Conservation (phyloP, 2,797 vertebrate genomes). For the Prunella strophiata region DNA sequence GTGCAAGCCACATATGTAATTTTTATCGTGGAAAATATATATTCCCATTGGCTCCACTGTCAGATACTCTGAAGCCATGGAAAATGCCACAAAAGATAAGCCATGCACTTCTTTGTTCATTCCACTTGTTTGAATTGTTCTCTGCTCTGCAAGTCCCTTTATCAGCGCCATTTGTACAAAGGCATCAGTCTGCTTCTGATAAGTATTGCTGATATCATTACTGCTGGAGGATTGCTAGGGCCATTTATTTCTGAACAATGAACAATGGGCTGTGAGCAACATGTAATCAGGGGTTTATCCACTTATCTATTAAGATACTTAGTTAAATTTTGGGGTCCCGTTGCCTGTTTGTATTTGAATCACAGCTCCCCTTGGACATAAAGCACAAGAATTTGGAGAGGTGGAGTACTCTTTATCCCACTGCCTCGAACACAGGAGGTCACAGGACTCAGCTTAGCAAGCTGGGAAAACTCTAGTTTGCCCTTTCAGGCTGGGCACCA, state of each 20-base stretch:
- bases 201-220: constrained; percentile 26
- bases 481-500: neutral
- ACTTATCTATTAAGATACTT: neutral
- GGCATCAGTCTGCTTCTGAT: constrained; percentile 32
- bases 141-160: neutral
- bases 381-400: neutral
- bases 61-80: constrained; percentile 47
- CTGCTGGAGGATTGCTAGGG: neutral
- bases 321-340: neutral
- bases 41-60: constrained; percentile 35
- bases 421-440: neutral
- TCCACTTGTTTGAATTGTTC: constrained; percentile 20
- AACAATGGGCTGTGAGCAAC: neutral
- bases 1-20: neutral
- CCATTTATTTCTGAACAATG: constrained; percentile 25
- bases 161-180: constrained; percentile 10
- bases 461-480: neutral
- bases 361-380: neutral
- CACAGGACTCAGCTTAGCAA: neutral
- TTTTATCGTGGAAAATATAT: constrained; percentile 43
- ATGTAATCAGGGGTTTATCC: neutral
- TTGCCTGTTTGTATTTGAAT: neutral
- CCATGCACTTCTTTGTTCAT: neutral
- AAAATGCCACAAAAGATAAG: constrained; percentile 63
- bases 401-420: neutral